These are phyloP conservation scores for Agelas oroides DNA, from an alignment of 37 sponge, comb jelly and placozoan genomes.

Conservation along the genomic window DNA sequence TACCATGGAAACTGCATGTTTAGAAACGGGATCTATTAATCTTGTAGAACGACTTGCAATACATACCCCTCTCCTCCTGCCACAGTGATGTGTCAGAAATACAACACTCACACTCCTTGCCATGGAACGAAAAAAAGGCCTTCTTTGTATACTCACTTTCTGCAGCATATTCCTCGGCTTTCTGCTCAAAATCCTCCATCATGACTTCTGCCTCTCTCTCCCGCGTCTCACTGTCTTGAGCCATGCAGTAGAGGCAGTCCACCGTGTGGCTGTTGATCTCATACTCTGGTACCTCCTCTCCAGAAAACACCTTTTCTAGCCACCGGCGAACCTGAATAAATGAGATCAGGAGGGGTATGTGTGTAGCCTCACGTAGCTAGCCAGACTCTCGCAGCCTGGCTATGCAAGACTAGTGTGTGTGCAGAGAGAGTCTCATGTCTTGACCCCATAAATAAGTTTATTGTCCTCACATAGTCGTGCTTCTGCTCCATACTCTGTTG, in stretches of 20 bases:
- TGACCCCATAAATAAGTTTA: too few species aligned
- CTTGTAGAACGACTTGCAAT: too few species aligned
- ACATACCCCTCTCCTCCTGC: too few species aligned
- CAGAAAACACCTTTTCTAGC: conserved; percentile 62
- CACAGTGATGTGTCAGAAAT: too few species aligned
- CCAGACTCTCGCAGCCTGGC: too few species aligned
- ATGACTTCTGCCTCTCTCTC: conserved; percentile 2
- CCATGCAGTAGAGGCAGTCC: conserved; percentile 40
- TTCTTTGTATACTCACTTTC: conserved; percentile 49
- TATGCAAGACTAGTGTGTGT: too few species aligned
- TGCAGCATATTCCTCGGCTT: conserved; percentile 56
- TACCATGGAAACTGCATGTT: too few species aligned
- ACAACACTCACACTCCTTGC: too few species aligned
- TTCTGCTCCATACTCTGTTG: conserved; percentile 30
- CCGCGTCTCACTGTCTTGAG: conserved; percentile 6
- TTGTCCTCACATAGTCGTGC: conserved; percentile 44
- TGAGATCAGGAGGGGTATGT: neutral
- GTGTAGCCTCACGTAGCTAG: too few species aligned
- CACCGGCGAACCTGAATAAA: conserved; percentile 62
- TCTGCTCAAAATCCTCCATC: conserved; percentile 44
- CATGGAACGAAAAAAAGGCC: too few species aligned
- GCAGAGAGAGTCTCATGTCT: too few species aligned
- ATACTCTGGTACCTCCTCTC: conserved; percentile 64
- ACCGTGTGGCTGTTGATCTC: conserved; percentile 63
- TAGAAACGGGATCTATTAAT: too few species aligned